Percentiles rank a stretch among this genome's conserved stretches.
phyloP scores from a whole-genome alignment of 2,113 vertebrate species.

The Cheirogaleus medius region DNA sequence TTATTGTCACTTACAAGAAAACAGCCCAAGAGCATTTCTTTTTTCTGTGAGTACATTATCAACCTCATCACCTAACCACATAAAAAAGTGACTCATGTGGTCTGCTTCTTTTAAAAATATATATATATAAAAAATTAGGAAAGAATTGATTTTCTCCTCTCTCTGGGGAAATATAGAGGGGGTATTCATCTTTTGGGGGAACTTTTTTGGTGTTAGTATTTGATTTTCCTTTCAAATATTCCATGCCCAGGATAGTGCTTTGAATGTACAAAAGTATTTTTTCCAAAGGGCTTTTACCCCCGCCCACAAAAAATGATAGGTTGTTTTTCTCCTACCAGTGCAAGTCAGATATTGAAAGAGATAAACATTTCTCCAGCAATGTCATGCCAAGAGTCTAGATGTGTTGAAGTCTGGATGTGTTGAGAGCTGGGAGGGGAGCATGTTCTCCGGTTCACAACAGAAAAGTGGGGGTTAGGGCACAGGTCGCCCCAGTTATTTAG shows the following conservation, averaged over 20 bases:
- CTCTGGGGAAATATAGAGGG: background rate
- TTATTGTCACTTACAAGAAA: background rate
- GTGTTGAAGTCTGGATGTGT: too few relatives aligned
- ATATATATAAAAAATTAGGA: background rate
- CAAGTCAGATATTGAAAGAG: background rate
- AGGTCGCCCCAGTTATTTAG: background rate
- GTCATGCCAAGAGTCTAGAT: background rate
- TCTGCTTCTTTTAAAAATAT: background rate
- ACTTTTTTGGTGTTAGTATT: background rate
- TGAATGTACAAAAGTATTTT: background rate
- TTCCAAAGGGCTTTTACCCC: background rate
- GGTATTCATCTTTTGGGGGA: background rate
- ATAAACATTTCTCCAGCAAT: background rate
- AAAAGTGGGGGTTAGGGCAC: background rate
- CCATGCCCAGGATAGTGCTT: background rate
- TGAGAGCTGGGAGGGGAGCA: background rate
- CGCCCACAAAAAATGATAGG: background rate
- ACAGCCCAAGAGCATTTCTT: background rate
- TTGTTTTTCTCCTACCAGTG: background rate
- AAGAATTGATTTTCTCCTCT: background rate
- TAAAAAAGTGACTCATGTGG: background rate
- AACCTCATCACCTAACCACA: background rate
- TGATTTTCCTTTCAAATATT: too few relatives aligned
- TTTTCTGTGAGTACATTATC: background rate
- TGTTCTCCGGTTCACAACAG: background rate